A percentile compares a stretch with the other conserved stretches of the same genome.
Evolutionary conservation across 2,113 vertebrate species (phyloP).

Genomic region (Narcine bancroftii): DNA sequence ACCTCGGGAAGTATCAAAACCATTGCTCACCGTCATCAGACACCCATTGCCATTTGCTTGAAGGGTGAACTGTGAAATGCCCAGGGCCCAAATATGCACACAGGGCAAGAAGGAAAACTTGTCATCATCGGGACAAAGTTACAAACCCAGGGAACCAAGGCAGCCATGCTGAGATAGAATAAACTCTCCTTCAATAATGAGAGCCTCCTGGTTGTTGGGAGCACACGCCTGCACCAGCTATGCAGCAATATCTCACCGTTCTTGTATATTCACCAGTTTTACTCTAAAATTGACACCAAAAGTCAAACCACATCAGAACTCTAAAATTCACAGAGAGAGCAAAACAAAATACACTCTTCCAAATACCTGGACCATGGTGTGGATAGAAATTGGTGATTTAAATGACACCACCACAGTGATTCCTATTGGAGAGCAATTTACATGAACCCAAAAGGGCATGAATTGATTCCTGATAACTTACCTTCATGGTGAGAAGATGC

Average conservation of each 20-base stretch:
- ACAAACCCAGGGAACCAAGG: neutral
- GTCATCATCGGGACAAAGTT: neutral
- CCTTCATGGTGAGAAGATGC: constrained; percentile 83
- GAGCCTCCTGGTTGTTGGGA: neutral
- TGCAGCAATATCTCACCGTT: neutral
- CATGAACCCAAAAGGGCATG: neutral
- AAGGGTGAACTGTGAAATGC: neutral
- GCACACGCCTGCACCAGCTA: neutral
- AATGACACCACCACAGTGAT: neutral
- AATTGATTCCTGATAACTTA: constrained; percentile 41
- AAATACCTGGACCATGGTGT: too few relatives aligned
- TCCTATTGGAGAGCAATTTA: neutral
- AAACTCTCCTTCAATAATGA: neutral
- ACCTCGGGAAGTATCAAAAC: neutral
- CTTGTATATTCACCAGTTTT: neutral
- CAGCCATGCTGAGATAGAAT: neutral
- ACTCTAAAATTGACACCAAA: neutral
- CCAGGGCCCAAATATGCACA: neutral
- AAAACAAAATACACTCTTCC: too few relatives aligned
- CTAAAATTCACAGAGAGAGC: neutral
- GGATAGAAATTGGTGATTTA: neutral
- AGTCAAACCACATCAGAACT: too few relatives aligned
- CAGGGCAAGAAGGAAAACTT: neutral
- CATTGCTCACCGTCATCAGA: neutral
- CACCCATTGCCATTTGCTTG: neutral